Evolutionary conservation across 2,888 invertebrate species (phyloP).

Genomic region (Nycteola revayana): DNA sequence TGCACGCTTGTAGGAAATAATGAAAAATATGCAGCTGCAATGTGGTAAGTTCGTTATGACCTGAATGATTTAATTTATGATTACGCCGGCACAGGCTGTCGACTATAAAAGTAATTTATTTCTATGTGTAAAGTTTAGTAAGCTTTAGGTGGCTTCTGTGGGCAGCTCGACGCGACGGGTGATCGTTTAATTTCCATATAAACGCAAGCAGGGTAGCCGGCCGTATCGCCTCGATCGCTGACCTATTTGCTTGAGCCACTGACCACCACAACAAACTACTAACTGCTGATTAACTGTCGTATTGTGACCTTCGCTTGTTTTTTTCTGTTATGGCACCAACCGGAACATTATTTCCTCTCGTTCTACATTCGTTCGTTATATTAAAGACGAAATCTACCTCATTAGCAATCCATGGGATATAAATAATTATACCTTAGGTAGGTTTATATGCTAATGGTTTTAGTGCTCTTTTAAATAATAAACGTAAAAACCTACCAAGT

Average conservation of each 20-base stretch:
- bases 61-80: no score
- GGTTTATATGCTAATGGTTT: no score
- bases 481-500: no score
- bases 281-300: slow-evolving; percentile 20
- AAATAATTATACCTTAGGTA: no score
- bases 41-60: slow-evolving; percentile 39
- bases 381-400: no score
- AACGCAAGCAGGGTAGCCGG: slow-evolving; percentile 57
- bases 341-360: slow-evolving; percentile 37
- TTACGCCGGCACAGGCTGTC: no score
- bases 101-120: no score
- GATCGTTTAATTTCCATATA: slow-evolving; percentile 69
- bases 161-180: slow-evolving; percentile 24
- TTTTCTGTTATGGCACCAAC: slow-evolving; percentile 38
- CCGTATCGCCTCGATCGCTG: slow-evolving; percentile 71
- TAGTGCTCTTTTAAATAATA: no score
- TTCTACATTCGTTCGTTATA: no score
- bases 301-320: slow-evolving; percentile 48
- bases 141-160: not conserved
- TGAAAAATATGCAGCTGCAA: slow-evolving; percentile 28
- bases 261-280: slow-evolving; percentile 24
- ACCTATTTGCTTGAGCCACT: slow-evolving; percentile 61
- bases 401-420: no score
- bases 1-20: slow-evolving; percentile 30
- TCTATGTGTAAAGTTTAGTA: no score